Conservation (phyloP, 2,888 invertebrate genomes). For the Drosophila stalkeri region DNA sequence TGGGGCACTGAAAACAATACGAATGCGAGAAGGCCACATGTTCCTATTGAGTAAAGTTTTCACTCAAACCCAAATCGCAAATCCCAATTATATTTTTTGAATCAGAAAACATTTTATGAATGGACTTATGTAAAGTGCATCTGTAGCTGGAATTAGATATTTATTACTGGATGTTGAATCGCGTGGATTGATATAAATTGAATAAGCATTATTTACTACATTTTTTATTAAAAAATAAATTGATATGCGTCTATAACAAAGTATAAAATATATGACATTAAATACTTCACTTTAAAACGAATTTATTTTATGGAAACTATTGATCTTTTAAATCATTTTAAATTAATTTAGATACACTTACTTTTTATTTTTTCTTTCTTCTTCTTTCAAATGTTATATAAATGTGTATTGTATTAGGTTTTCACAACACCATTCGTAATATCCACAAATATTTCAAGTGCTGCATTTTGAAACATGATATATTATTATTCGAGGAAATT, state of each 20-base stretch:
- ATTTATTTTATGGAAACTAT: not conserved
- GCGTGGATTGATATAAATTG: no score
- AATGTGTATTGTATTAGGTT: not conserved
- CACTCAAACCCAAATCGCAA: not conserved
- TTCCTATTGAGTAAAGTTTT: not conserved
- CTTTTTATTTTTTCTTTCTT: not conserved
- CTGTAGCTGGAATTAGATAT: no score
- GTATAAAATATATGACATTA: no score
- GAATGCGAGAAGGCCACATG: not conserved
- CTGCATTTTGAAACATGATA: constrained; percentile 1
- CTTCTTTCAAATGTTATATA: not conserved
- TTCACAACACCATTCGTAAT: constrained; percentile 1
- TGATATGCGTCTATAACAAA: no score
- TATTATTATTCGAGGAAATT: not conserved
- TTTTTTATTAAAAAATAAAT: no score
- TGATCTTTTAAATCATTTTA: not conserved
- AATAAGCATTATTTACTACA: no score
- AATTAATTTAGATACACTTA: not conserved
- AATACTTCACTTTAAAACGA: no score
- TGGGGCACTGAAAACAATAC: not conserved
- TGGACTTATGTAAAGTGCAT: no score
- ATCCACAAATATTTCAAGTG: not conserved
- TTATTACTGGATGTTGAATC: no score
- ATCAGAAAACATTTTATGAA: no score
- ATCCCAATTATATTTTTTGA: no score